These are phyloP conservation scores for Listronotus oregonensis DNA, from an alignment of 1,140 invertebrate species.

Conservation along the genomic window DNA sequence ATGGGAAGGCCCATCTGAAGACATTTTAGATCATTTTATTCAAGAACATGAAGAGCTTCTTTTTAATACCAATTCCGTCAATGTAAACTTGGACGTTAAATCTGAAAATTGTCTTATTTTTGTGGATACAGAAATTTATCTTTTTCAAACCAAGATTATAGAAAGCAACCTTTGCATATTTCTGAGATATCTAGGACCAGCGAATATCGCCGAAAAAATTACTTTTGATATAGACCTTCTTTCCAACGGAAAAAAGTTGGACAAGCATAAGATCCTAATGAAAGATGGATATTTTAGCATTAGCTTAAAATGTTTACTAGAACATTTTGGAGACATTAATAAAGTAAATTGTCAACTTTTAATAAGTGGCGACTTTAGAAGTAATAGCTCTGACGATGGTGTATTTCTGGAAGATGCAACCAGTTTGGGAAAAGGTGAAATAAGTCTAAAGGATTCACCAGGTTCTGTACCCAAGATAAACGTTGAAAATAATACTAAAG, in stretches of 20 bases:
- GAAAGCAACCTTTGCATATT: slow-evolving; percentile 33
- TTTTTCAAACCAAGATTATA: slow-evolving; percentile 43
- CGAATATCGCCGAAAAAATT: slow-evolving; percentile 33
- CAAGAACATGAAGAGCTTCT: slow-evolving; percentile 45
- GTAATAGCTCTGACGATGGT: slow-evolving; percentile 15
- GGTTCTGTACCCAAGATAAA: too few species aligned
- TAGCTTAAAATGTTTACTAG: slow-evolving; percentile 28
- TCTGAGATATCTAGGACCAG: slow-evolving; percentile 59
- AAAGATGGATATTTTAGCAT: slow-evolving; percentile 33
- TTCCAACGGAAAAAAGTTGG: slow-evolving; percentile 9
- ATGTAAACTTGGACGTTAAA: slow-evolving; percentile 32
- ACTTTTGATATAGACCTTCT: slow-evolving; percentile 40
- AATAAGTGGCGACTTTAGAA: slow-evolving; percentile 17
- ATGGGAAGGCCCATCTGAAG: slow-evolving; percentile 46
- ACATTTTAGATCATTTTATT: slow-evolving; percentile 48
- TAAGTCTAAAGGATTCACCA: too few species aligned
- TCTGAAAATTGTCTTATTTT: slow-evolving; percentile 45
- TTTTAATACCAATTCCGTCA: slow-evolving; percentile 33
- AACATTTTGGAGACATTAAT: slow-evolving; percentile 18
- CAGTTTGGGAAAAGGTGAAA: neutral
- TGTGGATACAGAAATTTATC: slow-evolving; percentile 44
- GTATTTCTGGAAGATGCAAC: slow-evolving; percentile 7
- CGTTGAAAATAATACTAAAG: too few species aligned
- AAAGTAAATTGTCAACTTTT: slow-evolving; percentile 24
- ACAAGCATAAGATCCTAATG: slow-evolving; percentile 22